Evolutionary conservation across 1,140 invertebrate genomes (phyloP), one percentile per base, ranked within the genome.

Genomic region (Fopius arisanus): DNA sequence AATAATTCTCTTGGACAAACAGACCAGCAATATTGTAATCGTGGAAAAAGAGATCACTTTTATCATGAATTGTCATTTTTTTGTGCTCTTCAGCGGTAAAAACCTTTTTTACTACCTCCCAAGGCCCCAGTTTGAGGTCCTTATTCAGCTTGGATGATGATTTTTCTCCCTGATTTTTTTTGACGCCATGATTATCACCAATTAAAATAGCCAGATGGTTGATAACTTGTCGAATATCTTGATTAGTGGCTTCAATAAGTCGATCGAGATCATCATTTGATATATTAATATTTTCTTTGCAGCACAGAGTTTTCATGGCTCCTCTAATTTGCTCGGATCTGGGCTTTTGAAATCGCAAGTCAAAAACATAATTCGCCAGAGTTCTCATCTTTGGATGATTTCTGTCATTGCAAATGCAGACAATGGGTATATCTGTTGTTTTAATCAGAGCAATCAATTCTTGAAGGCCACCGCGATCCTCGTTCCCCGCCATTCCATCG

Each of bases 401-500:
- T 72, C 98, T 90, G 88, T 99, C 98, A 83, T 99, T 99, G 87
- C 98, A 99, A 90, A 99, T 99, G 86, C 98, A 99, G 77, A 99
- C 96, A 37, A 99, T 94, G 0, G 98, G 98, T 65, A 99, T 92
- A 65, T 94, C 93, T 0, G 96, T 91, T 1, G 89, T 89, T 89
- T 99, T 99, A 54, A 99, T 99, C 4, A 99, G 89, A 19, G 88
- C 88, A 75, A 99, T 98, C 12, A 99, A 85, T 89, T 99, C 98
- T 86, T 96, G 94, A 51, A 99, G 91, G 63, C 98, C 98, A 59
- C 98, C 98, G 78, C 98, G 91, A 88, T 99, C 98, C 86, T 99
- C 97, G 86, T 99, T 99, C 12, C 98, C 98, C 10, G 97, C 96
- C 98, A 99, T 99, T 12, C 98, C 98, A 85, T 99, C 98, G 0